Percentiles rank a stretch among this genome's conserved stretches.
Conservation (phyloP, 2,888 invertebrate species). For the Elysia crispata region DNA sequence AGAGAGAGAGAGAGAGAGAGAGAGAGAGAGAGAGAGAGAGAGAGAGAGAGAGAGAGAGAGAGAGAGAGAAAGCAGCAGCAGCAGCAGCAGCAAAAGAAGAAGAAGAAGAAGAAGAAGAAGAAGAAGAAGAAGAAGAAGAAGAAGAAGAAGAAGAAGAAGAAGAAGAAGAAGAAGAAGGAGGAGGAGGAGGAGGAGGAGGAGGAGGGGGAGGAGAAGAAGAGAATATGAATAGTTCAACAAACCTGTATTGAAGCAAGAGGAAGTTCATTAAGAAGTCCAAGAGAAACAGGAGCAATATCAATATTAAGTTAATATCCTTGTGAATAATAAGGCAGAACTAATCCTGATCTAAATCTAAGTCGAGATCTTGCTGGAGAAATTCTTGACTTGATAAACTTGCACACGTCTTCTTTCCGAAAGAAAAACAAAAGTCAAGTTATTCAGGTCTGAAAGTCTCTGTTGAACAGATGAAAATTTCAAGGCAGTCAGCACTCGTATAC, state of each 20-base stretch:
- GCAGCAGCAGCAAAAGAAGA: too few species aligned
- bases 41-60: background rate
- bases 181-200: background rate
- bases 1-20: background rate
- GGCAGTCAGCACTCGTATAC: too few species aligned
- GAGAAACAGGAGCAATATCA: too few species aligned
- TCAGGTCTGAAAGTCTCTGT: too few species aligned
- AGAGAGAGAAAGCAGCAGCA: constrained; percentile 10
- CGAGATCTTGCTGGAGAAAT: too few species aligned
- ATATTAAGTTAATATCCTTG: too few species aligned
- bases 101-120: background rate
- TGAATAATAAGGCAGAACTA: too few species aligned
- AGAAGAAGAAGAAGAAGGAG: background rate
- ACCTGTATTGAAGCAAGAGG: background rate
- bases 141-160: background rate
- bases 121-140: background rate
- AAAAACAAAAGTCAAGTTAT: too few species aligned
- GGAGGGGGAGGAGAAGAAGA: background rate
- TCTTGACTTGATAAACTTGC: too few species aligned
- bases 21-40: background rate
- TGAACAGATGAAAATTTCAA: too few species aligned
- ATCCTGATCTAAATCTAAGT: too few species aligned
- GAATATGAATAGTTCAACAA: background rate
- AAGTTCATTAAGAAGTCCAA: background rate
- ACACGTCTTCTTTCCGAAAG: too few species aligned